Evolutionary conservation across 2,797 vertebrate genomes (phyloP).

Genomic region (Trachops cirrhosus): DNA sequence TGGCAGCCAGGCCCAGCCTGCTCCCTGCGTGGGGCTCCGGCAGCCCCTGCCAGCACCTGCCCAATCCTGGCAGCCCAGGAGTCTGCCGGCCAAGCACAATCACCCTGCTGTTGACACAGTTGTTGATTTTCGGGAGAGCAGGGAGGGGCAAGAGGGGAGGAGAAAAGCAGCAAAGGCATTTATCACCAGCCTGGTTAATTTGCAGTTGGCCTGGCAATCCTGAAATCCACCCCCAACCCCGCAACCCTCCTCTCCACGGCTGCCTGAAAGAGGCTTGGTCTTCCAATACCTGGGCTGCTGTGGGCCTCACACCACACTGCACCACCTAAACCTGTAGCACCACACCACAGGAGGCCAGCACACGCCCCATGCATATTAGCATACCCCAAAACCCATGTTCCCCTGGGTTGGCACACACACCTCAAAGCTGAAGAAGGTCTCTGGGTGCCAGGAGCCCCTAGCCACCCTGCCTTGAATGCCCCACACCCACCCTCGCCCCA

Average conservation of each 20-base stretch:
- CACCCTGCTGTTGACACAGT: constrained; percentile 34
- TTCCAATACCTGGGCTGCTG: background rate
- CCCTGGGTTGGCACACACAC: background rate
- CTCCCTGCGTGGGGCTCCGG: constrained; percentile 65
- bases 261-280: background rate
- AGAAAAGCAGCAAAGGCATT: constrained; percentile 28
- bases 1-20: constrained; percentile 46
- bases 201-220: constrained; percentile 7
- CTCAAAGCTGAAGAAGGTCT: background rate
- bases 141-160: background rate
- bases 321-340: background rate
- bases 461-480: background rate
- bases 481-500: background rate
- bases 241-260: background rate
- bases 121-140: constrained; percentile 37
- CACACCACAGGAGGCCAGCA: background rate
- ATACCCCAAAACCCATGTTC: background rate
- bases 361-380: rapidly evolving
- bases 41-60: constrained; percentile 70
- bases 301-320: background rate
- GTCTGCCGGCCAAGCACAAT: constrained; percentile 61
- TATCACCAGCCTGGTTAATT: background rate
- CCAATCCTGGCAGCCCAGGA: background rate
- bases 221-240: background rate
- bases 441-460: background rate